Evolutionary conservation across 2,888 invertebrate species (phyloP).

Genomic region (Conomelus anceps): DNA sequence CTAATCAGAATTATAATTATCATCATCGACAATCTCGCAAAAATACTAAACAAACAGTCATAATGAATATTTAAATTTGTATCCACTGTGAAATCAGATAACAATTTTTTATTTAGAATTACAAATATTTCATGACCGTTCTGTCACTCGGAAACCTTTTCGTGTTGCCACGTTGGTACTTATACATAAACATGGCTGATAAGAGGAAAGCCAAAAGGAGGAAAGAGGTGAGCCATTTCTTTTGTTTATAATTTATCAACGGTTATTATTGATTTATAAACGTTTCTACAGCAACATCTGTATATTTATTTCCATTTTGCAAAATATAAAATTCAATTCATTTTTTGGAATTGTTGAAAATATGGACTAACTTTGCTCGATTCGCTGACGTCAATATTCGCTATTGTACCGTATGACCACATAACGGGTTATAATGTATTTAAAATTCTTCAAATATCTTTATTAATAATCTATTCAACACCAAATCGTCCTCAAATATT

Average conservation of each 20-base stretch:
- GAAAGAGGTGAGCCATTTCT: slow-evolving; percentile 48
- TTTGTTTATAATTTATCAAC: slow-evolving; percentile 9
- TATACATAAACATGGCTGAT: slow-evolving; percentile 48
- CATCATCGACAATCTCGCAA: too few relatives aligned
- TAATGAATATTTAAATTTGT: too few relatives aligned
- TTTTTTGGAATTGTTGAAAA: not conserved
- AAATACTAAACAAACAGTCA: too few relatives aligned
- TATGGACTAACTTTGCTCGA: not conserved
- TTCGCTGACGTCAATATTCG: not conserved
- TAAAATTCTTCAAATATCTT: not conserved
- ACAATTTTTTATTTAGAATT: not conserved
- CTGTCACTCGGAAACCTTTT: not conserved
- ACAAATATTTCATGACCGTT: not conserved
- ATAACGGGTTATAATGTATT: not conserved
- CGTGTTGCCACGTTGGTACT: not conserved
- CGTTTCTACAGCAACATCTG: not conserved
- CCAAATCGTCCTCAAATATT: not conserved
- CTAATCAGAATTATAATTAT: too few relatives aligned
- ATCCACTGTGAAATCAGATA: not conserved
- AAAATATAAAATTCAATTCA: not conserved
- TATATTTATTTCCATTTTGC: not conserved
- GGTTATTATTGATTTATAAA: slow-evolving; percentile 6
- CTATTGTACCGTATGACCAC: not conserved
- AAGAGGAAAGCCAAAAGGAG: slow-evolving; percentile 57
- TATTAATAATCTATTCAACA: not conserved